Evolutionary conservation across 1,140 invertebrate species (phyloP).

Genomic region (Sminthurinus signatus): DNA sequence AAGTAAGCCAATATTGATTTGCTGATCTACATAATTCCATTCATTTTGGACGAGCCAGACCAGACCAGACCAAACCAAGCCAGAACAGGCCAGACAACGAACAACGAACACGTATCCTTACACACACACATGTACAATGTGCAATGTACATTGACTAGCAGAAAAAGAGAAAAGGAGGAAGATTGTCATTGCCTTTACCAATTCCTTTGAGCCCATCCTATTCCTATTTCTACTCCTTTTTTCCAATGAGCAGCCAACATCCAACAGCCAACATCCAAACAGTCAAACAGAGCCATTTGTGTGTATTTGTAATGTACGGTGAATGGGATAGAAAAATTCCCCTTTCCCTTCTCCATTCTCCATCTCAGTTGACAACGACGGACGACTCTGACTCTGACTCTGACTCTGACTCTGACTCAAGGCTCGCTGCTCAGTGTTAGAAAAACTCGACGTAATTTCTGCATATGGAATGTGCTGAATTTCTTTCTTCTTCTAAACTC

Average conservation of each 20-base stretch:
- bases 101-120: too few species aligned
- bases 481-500: background rate
- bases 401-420: too few species aligned
- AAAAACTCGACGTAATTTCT: constrained; percentile 1
- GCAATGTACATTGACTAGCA: too few species aligned
- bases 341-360: too few species aligned
- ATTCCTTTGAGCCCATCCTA: constrained; percentile 4
- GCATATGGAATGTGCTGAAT: constrained; percentile 9
- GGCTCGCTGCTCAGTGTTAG: background rate
- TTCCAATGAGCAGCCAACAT: too few species aligned
- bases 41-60: background rate
- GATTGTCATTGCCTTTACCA: background rate
- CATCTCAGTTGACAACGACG: too few species aligned
- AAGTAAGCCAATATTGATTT: constrained; percentile 9
- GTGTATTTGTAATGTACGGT: constrained; percentile 2
- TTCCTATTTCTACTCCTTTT: too few species aligned
- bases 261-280: too few species aligned
- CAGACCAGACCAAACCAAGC: too few species aligned
- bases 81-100: too few species aligned
- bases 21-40: constrained; percentile 9
- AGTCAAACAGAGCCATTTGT: background rate
- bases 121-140: too few species aligned
- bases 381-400: too few species aligned
- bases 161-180: background rate
- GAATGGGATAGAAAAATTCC: constrained; percentile 1